Evolutionary conservation across 2,797 vertebrate species (phyloP), one percentile per base, ranked within the genome.

Genomic region (Fistularia tabacaria): DNA sequence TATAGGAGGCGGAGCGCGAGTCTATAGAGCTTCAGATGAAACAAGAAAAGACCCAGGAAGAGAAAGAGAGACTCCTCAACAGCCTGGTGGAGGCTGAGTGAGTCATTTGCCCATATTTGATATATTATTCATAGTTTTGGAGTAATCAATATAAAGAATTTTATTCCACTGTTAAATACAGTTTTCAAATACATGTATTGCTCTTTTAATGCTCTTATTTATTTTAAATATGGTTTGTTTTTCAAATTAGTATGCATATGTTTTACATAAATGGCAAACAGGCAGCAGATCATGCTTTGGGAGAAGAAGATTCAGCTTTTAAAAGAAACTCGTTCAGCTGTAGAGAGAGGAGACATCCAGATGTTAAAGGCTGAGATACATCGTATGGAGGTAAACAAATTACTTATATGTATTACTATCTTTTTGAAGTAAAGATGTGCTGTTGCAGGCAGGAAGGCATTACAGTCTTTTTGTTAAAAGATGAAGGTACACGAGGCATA

Each of bases 221-320:
- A 15, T 14, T 0, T 3, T 8, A 36, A 6, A 25, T 25, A 25
- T 25, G 25, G 25, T 25, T 25, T 12, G 9, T 9, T 36, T 54
- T 10, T 10, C 7, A 1, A 9, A 4, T 7, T 9, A 41, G 6
- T n/a, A 8, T 41, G 14, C 10, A 14, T 11, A 38, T 53, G 43
- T 9, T 7, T 46, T 38, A 55, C 46, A 38, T 46, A 25, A 25
- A 25, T 25, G 25, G 25, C 25, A 25, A 48, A 59, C 62, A 99
- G 96, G 54, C 87, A 90, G 54, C 94, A 97, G 71, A 89, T 98
- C 69, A 90, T 95, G 92, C 83, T 98, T 1, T 98, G 95, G 96
- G 93, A 97, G 81, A 95, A 86, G 11, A 97, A 94, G 84, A 93
- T 85, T 49, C 92, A 95, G 55, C 81, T 97, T 65, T 74, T 90